Conservation (phyloP, 2,888 invertebrate species). For the Harpalus rubripes region DNA sequence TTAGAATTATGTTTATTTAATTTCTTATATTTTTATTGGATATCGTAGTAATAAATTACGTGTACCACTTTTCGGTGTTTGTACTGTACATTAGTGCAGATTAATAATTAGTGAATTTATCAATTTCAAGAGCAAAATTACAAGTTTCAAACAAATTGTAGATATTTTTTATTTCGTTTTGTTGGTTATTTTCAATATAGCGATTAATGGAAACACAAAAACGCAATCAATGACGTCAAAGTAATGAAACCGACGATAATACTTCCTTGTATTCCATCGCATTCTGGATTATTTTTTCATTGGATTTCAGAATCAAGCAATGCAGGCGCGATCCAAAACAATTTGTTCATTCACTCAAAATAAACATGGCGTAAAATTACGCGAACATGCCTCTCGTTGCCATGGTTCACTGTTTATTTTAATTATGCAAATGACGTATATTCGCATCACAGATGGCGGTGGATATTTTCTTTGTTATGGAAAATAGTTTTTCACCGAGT, state of each 20-base stretch:
- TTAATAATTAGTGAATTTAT: too few relatives aligned
- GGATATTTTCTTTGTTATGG: conserved; percentile 66
- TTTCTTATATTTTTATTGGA: too few relatives aligned
- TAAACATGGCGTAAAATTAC: conserved; percentile 63
- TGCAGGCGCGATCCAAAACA: conserved; percentile 61
- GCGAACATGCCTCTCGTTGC: conserved; percentile 54
- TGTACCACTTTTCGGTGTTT: too few relatives aligned
- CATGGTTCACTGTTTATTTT: conserved; percentile 65
- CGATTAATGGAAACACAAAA: conserved; percentile 19
- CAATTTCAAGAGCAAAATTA: too few relatives aligned
- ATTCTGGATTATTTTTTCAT: conserved; percentile 52
- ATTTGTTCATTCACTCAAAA: conserved; percentile 65
- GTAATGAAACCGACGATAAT: neutral
- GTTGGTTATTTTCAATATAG: too few relatives aligned
- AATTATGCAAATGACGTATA: conserved; percentile 65
- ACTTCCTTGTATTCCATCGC: neutral
- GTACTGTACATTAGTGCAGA: too few relatives aligned
- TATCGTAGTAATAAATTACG: too few relatives aligned
- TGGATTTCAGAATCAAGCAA: conserved; percentile 40
- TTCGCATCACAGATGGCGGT: conserved; percentile 55
- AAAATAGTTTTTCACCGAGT: conserved; percentile 63
- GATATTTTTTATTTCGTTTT: too few relatives aligned
- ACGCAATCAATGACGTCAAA: conserved; percentile 11
- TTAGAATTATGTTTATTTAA: too few relatives aligned
- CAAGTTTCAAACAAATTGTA: too few relatives aligned